These are phyloP conservation scores for Drosophila peninsularis DNA, from an alignment of 2,888 invertebrate species.

Conservation along the genomic window DNA sequence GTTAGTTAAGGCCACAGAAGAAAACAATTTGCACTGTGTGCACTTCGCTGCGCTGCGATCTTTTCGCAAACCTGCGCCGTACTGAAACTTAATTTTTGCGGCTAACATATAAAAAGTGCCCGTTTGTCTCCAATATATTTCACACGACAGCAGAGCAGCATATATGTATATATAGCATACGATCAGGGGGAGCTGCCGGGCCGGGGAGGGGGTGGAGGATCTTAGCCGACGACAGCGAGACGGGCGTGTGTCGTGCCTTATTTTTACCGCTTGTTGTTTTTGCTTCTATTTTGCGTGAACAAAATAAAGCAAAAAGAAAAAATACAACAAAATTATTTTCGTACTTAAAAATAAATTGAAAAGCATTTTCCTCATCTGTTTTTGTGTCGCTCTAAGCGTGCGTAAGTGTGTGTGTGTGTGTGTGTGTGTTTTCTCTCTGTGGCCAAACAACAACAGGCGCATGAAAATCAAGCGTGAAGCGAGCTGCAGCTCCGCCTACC, in stretches of 20 bases:
- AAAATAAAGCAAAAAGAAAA: constrained; percentile 20
- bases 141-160: constrained; percentile 63
- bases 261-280: constrained; percentile 62
- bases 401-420: not conserved
- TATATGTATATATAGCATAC: constrained; percentile 31
- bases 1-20: constrained; percentile 25
- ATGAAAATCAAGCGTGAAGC: constrained; percentile 77
- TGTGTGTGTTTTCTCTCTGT: constrained; percentile 7
- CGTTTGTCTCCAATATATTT: constrained; percentile 82
- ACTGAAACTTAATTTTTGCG: constrained; percentile 78
- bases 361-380: constrained; percentile 76
- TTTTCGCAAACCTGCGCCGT: constrained; percentile 80
- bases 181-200: constrained; percentile 6
- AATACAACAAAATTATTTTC: constrained; percentile 67
- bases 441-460: constrained; percentile 72
- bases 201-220: not conserved
- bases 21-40: constrained; percentile 38
- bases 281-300: constrained; percentile 28
- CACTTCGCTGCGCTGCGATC: constrained; percentile 67
- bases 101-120: constrained; percentile 77
- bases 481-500: constrained; percentile 38
- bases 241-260: constrained; percentile 73
- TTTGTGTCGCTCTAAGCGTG: constrained; percentile 9
- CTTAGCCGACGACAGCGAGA: constrained; percentile 36
- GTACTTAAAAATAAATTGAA: constrained; percentile 82